phyloP scores from a whole-genome alignment of 2,113 vertebrate genomes.

The Marcusenius ussheri region DNA sequence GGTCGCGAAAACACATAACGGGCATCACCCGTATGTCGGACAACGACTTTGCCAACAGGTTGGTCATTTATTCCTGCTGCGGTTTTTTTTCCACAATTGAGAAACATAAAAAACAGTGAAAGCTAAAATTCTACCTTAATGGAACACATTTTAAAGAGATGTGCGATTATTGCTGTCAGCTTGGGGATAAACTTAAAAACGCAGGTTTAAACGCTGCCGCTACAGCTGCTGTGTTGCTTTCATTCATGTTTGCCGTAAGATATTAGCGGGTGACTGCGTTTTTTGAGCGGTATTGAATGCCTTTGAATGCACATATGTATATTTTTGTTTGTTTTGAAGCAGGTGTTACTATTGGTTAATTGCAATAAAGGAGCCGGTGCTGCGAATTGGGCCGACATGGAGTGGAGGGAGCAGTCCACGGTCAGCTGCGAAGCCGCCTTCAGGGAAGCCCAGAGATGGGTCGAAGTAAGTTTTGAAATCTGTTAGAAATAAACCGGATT shows the following conservation, averaged over 20 bases:
- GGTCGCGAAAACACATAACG: not conserved
- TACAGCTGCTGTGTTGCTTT: too few species aligned
- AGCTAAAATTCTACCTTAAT: not conserved
- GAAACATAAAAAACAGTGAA: not conserved
- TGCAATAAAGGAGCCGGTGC: not conserved
- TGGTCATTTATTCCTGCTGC: not conserved
- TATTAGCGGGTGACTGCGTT: not conserved
- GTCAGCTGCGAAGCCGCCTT: constrained; percentile 64
- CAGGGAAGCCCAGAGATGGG: constrained; percentile 75
- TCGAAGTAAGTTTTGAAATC: constrained; percentile 70
- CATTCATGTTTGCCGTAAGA: not conserved
- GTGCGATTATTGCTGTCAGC: not conserved
- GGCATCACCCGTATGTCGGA: not conserved
- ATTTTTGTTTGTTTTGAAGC: not conserved
- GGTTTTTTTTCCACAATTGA: not conserved
- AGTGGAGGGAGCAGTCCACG: constrained; percentile 65
- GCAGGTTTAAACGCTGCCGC: not conserved
- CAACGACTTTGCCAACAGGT: not conserved
- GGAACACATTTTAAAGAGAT: not conserved
- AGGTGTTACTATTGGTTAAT: not conserved
- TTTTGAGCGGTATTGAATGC: not conserved
- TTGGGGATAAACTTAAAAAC: not conserved
- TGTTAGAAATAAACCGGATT: not conserved
- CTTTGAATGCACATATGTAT: not conserved
- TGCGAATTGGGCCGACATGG: constrained; percentile 52